Evolutionary conservation across 2,888 invertebrate species (phyloP).

Genomic region (Trissolcus brochymenae): DNA sequence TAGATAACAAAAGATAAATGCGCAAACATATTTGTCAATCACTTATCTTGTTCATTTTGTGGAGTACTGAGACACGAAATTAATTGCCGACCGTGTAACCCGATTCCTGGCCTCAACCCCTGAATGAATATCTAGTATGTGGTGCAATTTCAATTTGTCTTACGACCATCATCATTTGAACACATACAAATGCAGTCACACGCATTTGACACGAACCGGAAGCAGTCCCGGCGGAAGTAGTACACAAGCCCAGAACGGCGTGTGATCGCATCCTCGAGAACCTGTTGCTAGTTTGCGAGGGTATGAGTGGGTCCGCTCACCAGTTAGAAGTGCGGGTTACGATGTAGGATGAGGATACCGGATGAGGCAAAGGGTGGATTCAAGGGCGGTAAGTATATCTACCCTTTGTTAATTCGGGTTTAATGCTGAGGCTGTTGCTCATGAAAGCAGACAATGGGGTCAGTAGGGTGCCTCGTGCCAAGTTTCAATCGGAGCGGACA

Average conservation of each 20-base stretch:
- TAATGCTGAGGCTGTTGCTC: slow-evolving; percentile 67
- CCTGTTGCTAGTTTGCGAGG: slow-evolving; percentile 67
- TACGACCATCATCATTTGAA: slow-evolving; percentile 34
- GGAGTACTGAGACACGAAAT: too few relatives aligned
- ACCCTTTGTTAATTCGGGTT: slow-evolving; percentile 72
- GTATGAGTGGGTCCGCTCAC: slow-evolving; percentile 63
- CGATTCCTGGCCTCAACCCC: too few relatives aligned
- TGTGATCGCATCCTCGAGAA: slow-evolving; percentile 67
- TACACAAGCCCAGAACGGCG: slow-evolving; percentile 58
- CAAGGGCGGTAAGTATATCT: slow-evolving; percentile 64
- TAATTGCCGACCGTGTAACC: too few relatives aligned
- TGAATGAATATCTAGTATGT: slow-evolving; percentile 6
- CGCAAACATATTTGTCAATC: too few relatives aligned
- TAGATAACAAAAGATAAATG: too few relatives aligned
- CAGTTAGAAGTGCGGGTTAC: slow-evolving; percentile 65
- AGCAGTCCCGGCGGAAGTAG: slow-evolving; percentile 56
- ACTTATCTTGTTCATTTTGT: too few relatives aligned
- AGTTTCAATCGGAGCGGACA: slow-evolving; percentile 68
- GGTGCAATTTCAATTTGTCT: slow-evolving; percentile 47
- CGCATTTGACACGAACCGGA: slow-evolving; percentile 34
- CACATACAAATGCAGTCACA: slow-evolving; percentile 30
- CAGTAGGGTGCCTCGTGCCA: slow-evolving; percentile 70
- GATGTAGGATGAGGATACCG: slow-evolving; percentile 50
- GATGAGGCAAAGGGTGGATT: slow-evolving; percentile 57
- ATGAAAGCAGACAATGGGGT: slow-evolving; percentile 68